Conservation (phyloP, 2,888 invertebrate genomes). For the Caenorhabditis sp. region DNA sequence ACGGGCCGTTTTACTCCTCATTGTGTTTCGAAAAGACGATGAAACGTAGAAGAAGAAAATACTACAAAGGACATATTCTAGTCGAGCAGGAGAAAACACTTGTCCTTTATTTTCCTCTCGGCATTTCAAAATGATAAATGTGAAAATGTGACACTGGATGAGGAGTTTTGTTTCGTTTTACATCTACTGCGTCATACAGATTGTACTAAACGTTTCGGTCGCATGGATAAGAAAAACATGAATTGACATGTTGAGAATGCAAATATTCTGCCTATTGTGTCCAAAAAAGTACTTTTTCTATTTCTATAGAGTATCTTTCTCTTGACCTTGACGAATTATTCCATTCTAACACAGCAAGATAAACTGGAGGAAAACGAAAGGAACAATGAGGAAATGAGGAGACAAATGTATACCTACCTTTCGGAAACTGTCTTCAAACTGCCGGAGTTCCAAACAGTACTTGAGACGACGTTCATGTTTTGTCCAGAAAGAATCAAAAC, state of each 20-base stretch:
- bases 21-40: conserved; percentile 6
- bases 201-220: conserved; percentile 10
- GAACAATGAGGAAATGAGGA: no score
- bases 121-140: conserved; percentile 25
- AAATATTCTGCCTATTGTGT: conserved; percentile 22
- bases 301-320: conserved; percentile 27
- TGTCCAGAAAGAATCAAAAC: conserved; percentile 96
- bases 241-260: conserved; percentile 17
- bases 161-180: conserved; percentile 48
- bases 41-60: conserved; percentile 12
- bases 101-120: conserved; percentile 25
- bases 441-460: conserved; percentile 92
- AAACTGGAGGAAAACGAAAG: neutral
- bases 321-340: conserved; percentile 52
- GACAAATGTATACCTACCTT: conserved; percentile 86
- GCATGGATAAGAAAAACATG: neutral
- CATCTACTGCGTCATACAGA: conserved; percentile 15
- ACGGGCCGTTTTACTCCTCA: neutral
- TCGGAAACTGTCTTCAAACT: conserved; percentile 96
- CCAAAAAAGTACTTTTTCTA: conserved; percentile 7
- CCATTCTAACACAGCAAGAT: conserved; percentile 11
- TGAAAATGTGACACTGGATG: conserved; percentile 44
- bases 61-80: conserved; percentile 1
- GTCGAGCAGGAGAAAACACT: conserved; percentile 12
- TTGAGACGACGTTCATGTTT: conserved; percentile 93